A percentile compares a stretch with the other conserved stretches of the same genome.
Conservation (phyloP, 2,888 invertebrate genomes). For the Anorthoa munda region DNA sequence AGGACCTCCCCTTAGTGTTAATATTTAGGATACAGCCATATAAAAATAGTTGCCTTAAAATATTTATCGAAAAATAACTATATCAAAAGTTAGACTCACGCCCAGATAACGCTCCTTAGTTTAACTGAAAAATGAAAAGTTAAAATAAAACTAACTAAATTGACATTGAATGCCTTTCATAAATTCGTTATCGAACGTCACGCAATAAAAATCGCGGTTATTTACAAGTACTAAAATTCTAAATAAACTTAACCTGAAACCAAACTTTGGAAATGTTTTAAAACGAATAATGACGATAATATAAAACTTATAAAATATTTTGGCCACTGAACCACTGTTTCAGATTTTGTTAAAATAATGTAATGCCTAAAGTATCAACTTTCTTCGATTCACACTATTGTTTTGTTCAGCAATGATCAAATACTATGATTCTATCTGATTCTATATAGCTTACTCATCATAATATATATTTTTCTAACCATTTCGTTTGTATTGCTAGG, state of each 20-base stretch:
- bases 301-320: conserved; percentile 23
- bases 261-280: conserved; percentile 40
- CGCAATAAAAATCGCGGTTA: conserved; percentile 35
- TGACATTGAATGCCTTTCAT: conserved; percentile 63
- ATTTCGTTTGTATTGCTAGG: not conserved
- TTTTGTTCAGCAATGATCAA: conserved; percentile 7
- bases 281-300: conserved; percentile 1
- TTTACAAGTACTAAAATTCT: conserved; percentile 30
- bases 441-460: not conserved
- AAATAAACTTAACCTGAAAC: conserved; percentile 18
- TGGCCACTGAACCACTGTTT: conserved; percentile 25
- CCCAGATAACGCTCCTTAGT: not conserved
- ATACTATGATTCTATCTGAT: not conserved
- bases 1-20: conserved; percentile 56
- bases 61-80: conserved; percentile 54
- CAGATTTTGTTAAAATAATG: conserved; percentile 20
- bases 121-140: conserved; percentile 35
- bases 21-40: conserved; percentile 70
- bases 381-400: conserved; percentile 40
- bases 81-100: conserved; percentile 25
- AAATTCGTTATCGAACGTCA: conserved; percentile 59
- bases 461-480: not conserved
- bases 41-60: conserved; percentile 62
- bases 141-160: conserved; percentile 47
- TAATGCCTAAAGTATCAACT: conserved; percentile 5